Percentiles rank a stretch among this genome's conserved stretches.
Conservation (phyloP, 2,888 invertebrate species). For the Archips crataeganus region DNA sequence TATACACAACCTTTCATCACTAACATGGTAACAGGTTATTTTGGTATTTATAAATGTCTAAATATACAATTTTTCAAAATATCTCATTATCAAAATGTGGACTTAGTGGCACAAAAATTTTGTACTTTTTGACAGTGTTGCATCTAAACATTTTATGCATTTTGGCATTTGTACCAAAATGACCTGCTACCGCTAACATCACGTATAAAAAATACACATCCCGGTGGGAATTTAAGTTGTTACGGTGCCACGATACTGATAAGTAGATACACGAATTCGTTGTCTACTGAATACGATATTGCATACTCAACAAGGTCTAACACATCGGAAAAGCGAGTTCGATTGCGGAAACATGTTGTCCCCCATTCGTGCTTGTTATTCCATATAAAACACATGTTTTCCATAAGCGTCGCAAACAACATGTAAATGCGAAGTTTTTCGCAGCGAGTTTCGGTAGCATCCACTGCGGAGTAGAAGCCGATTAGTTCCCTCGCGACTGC, state of each 20-base stretch:
- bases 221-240: too few species aligned
- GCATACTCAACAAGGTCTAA: constrained; percentile 27
- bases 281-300: constrained; percentile 18
- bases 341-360: constrained; percentile 35
- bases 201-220: too few species aligned
- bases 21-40: too few species aligned
- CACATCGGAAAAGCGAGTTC: constrained; percentile 39
- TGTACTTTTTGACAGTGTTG: too few species aligned
- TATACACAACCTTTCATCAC: too few species aligned
- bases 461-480: constrained; percentile 66
- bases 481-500: constrained; percentile 73
- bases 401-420: constrained; percentile 43
- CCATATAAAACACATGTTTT: constrained; percentile 40
- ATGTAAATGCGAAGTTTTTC: constrained; percentile 42
- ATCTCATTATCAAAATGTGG: too few species aligned
- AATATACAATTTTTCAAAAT: too few species aligned
- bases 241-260: neutral
- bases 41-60: too few species aligned
- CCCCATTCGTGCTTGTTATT: constrained; percentile 34
- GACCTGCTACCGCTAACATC: too few species aligned
- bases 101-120: too few species aligned
- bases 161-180: too few species aligned
- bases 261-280: neutral
- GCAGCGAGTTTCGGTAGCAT: constrained; percentile 54
- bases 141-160: too few species aligned